Base-by-base conservation (phyloP, 2,797 vertebrate species). In the Sphaeramia orbicularis region DNA sequence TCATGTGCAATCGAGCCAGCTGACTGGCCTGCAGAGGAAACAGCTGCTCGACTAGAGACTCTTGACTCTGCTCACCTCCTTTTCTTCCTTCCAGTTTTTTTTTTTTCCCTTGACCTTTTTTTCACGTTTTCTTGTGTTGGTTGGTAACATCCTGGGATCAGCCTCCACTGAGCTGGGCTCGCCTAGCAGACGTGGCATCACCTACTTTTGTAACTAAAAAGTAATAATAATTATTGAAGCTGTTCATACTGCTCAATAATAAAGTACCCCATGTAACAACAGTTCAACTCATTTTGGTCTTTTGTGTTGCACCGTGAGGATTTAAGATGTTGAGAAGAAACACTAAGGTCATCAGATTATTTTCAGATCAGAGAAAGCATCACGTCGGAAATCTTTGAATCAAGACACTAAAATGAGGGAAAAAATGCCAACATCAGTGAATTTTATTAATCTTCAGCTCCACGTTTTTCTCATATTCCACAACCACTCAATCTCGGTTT, bases 391-490 rank as follows among this genome's bases (percentile, higher is more conserved):
- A 15, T 10, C 6, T 12, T 27, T 45, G 12, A 75, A 81, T 50
- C 18, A 76, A 45, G 38, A 84, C 27, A 59, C 13, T 18, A 53
- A 69, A 80, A 76, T 68, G 55, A 87, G 59, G 41, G 70, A 12
- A 79, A 80, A 80, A 78, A 82, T 87, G 76, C 85, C 89, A 94
- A 93, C 91, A 94, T 94, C 90, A 88, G 92, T 94, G 91, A 94
- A 89, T 90, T 94, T 94, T 94, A 94, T 95, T 94, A 82, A 86
- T 91, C 88, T 90, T 92, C 87, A 93, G 86, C 84, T 93, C 87
- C 80, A 85, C 72, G 63, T 86, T 90, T 84, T 92, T 84, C 85
- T 85, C 84, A 72, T 72, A 73, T 78, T 86, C 85, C 89, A 92
- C 86, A 93, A 86, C 78, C 86, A 83, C 78, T 76, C 69, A 51